phyloP scores from a whole-genome alignment of 2,888 invertebrate species.

The Drosophila affinis region DNA sequence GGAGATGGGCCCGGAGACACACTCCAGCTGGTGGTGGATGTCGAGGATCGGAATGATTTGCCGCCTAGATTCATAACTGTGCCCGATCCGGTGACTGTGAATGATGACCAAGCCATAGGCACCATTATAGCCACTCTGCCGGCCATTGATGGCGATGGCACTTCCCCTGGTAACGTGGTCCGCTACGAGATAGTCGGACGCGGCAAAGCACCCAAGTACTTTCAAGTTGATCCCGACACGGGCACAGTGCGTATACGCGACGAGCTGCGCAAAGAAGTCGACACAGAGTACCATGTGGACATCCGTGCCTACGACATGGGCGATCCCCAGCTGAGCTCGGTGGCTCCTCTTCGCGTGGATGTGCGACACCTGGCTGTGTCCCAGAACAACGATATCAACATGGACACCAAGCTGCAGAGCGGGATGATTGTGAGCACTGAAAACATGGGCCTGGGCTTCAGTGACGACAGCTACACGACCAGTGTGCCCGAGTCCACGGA shows the following conservation, averaged over 20 bases:
- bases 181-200: constrained; percentile 92
- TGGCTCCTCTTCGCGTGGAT: constrained; percentile 91
- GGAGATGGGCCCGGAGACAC: constrained; percentile 88
- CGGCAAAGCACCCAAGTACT: constrained; percentile 92
- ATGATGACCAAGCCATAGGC: constrained; percentile 93
- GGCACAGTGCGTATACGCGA: constrained; percentile 92
- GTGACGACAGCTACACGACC: constrained; percentile 92
- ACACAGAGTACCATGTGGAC: constrained; percentile 94
- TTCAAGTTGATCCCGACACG: constrained; percentile 93
- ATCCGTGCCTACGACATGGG: constrained; percentile 94
- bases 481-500: constrained; percentile 89
- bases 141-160: constrained; percentile 93
- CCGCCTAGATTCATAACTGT: constrained; percentile 93
- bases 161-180: constrained; percentile 91
- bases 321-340: constrained; percentile 92
- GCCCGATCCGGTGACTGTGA: constrained; percentile 92
- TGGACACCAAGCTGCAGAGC: constrained; percentile 67
- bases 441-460: constrained; percentile 90
- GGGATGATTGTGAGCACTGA: constrained; percentile 81
- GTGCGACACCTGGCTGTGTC: constrained; percentile 92
- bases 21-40: constrained; percentile 85
- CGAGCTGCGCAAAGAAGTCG: constrained; percentile 92
- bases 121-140: constrained; percentile 90
- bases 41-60: constrained; percentile 93
- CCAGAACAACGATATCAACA: constrained; percentile 85